Percentiles rank a stretch among this genome's conserved stretches.
These are phyloP conservation scores for Hypocryptadius cinnamomeus DNA, from an alignment of 2,113 vertebrate species.

Conservation along the genomic window DNA sequence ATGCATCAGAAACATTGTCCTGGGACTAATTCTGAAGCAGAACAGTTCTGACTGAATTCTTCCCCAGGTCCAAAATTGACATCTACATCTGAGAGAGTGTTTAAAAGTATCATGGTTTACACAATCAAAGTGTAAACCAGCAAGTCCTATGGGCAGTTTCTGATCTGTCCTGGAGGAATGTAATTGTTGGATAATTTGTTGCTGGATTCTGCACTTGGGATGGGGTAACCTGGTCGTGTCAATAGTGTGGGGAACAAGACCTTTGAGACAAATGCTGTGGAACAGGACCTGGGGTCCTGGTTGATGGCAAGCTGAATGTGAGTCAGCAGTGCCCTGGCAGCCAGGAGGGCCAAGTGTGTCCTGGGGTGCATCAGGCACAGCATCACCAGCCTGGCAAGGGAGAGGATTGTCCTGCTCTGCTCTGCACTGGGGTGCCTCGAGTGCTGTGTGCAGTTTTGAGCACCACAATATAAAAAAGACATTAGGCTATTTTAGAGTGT, in stretches of 20 bases:
- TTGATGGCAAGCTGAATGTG: fast-evolving
- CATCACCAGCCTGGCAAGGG: fast-evolving
- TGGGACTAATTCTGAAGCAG: neutral
- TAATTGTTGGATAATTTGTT: neutral
- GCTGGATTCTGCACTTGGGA: neutral
- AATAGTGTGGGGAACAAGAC: neutral
- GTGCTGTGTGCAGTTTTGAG: neutral
- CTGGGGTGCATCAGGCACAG: neutral
- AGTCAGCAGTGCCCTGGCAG: neutral
- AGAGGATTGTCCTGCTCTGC: neutral
- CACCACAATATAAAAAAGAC: neutral
- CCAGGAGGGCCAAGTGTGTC: fast-evolving
- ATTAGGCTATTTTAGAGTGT: neutral
- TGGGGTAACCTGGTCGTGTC: neutral
- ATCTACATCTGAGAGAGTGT: neutral
- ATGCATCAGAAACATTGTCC: neutral
- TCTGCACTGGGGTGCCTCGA: fast-evolving
- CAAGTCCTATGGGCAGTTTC: neutral
- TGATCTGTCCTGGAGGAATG: neutral
- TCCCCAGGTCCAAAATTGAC: neutral
- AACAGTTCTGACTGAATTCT: neutral
- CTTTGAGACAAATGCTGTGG: neutral
- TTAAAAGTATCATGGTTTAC: neutral
- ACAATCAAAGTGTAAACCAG: neutral
- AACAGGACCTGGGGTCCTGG: neutral